These are phyloP conservation scores for Potamarius usumacintae DNA, from an alignment of 2,113 vertebrate genomes.

Conservation along the genomic window DNA sequence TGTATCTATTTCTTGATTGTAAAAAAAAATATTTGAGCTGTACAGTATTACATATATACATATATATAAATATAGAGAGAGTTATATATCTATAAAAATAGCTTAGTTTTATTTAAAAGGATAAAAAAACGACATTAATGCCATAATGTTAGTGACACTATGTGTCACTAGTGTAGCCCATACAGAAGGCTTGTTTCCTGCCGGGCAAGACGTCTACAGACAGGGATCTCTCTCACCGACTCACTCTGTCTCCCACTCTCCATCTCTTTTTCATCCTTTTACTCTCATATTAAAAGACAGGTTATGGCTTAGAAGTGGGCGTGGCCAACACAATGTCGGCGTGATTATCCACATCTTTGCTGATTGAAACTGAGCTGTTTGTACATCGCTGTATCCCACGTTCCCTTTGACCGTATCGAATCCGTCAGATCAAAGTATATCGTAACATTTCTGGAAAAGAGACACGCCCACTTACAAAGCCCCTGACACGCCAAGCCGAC, in stretches of 20 bases:
- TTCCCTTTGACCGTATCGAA: neutral
- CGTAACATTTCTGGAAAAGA: neutral
- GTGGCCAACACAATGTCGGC: neutral
- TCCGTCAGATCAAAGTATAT: rapidly evolving
- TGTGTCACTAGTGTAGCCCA: conserved; percentile 97
- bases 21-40: conserved; percentile 78
- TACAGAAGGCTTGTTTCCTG: conserved; percentile 79
- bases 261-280: neutral
- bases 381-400: too few species aligned
- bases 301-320: neutral
- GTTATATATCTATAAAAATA: conserved; percentile 73
- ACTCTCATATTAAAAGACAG: neutral
- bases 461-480: neutral
- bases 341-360: neutral
- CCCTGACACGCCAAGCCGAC: neutral
- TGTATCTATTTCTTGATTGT: conserved; percentile 99
- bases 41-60: conserved; percentile 77
- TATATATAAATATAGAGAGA: conserved; percentile 67
- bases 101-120: conserved; percentile 81
- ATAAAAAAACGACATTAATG: conserved; percentile 57
- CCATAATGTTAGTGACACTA: conserved; percentile 92
- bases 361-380: neutral
- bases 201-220: conserved; percentile 83
- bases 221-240: conserved; percentile 65
- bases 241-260: conserved; percentile 48